A percentile compares a stretch with the other conserved stretches of the same genome.
phyloP scores from a whole-genome alignment of 2,888 invertebrate genomes.

The Lomographa bimaculata region DNA sequence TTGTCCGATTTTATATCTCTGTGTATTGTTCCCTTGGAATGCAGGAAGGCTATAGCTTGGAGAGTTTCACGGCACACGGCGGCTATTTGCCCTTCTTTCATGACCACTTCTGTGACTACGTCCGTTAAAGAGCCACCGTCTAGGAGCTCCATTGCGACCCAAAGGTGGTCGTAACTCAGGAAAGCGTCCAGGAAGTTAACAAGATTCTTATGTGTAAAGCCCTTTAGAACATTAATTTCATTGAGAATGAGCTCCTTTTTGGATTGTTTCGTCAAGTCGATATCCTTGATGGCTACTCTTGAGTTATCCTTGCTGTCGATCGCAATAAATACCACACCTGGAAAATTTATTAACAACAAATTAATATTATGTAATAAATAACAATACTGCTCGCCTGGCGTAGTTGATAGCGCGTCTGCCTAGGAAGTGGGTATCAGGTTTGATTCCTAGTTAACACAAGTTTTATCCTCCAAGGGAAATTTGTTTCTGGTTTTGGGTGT shows the following conservation, averaged over 20 bases:
- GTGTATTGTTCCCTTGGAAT: slow-evolving; percentile 95
- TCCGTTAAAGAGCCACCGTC: slow-evolving; percentile 98
- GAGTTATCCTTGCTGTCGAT: slow-evolving; percentile 88
- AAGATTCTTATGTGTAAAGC: slow-evolving; percentile 96
- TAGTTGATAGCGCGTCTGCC: too few relatives aligned
- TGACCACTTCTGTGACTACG: slow-evolving; percentile 97
- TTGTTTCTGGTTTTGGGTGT: too few relatives aligned
- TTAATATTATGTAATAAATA: too few relatives aligned
- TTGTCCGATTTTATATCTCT: slow-evolving; percentile 99
- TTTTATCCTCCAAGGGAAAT: too few relatives aligned
- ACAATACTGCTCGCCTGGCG: too few relatives aligned
- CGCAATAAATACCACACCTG: slow-evolving; percentile 95
- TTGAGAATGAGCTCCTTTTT: slow-evolving; percentile 98
- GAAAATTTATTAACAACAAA: slow-evolving; percentile 22
- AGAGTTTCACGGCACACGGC: slow-evolving; percentile 94
- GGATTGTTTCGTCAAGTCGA: slow-evolving; percentile 96
- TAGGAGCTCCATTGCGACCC: slow-evolving; percentile 98
- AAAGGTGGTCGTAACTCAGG: slow-evolving; percentile 95
- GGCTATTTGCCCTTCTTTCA: slow-evolving; percentile 98
- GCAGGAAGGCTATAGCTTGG: slow-evolving; percentile 94
- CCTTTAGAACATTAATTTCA: slow-evolving; percentile 96
- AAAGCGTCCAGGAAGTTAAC: slow-evolving; percentile 98
- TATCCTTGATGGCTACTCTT: slow-evolving; percentile 97
- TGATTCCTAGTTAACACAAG: too few relatives aligned
- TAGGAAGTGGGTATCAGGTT: too few relatives aligned